Conservation (phyloP, 2,797 vertebrate species). For the Oceanodroma leucorhoa region DNA sequence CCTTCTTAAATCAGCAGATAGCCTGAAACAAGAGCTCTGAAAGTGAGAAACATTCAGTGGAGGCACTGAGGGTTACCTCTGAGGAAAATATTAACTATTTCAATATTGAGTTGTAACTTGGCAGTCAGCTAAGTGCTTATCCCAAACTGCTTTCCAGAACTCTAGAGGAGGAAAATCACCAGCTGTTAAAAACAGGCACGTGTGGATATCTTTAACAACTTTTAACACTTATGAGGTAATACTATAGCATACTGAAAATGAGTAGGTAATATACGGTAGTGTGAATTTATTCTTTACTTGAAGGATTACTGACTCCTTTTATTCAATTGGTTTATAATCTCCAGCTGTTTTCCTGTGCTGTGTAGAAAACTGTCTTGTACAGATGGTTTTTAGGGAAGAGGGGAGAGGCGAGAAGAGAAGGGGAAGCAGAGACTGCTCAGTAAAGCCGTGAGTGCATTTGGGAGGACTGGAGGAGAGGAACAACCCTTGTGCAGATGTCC, state of each 20-base stretch:
- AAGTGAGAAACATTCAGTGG: neutral
- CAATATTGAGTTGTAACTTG: neutral
- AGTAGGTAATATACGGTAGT: neutral
- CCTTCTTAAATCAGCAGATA: neutral
- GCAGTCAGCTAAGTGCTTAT: neutral
- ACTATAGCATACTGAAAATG: neutral
- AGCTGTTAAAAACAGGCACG: neutral
- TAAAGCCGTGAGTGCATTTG: neutral
- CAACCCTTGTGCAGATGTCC: conserved; percentile 1
- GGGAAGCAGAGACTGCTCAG: neutral
- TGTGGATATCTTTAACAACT: neutral
- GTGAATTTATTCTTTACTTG: neutral
- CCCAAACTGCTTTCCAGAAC: neutral
- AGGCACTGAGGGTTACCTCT: neutral
- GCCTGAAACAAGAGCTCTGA: conserved; percentile 20
- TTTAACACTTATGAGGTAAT: neutral
- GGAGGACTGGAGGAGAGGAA: neutral
- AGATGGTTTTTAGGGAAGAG: neutral
- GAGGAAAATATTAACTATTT: neutral
- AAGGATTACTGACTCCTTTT: neutral
- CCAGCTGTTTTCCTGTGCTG: neutral
- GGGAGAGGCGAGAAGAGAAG: neutral
- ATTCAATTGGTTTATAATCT: neutral
- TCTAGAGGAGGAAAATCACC: neutral
- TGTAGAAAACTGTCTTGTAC: neutral